phyloP scores from a whole-genome alignment of 2,113 vertebrate genomes.

The human region GRCh38 chr13:59218001-59218500 shows the following conservation, averaged over 20 bases:
- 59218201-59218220: not conserved
- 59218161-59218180: not conserved
- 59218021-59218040: not conserved
- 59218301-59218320: not conserved
- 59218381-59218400: too few relatives aligned
- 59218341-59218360: not conserved
- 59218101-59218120: not conserved
- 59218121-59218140: not conserved
- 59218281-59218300: not conserved
- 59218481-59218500: too few relatives aligned
- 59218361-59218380: not conserved
- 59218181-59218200: not conserved
- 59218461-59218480: too few relatives aligned
- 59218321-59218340: not conserved
- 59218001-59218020: not conserved
- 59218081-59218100: not conserved
- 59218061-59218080: not conserved
- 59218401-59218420: too few relatives aligned
- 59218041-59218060: not conserved
- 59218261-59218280: not conserved
- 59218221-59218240: not conserved
- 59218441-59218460: too few relatives aligned
- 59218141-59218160: not conserved
- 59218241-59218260: not conserved
- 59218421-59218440: too few relatives aligned